Evolutionary conservation across 2,888 invertebrate genomes (phyloP).

Genomic region (Cerastis leucographa): DNA sequence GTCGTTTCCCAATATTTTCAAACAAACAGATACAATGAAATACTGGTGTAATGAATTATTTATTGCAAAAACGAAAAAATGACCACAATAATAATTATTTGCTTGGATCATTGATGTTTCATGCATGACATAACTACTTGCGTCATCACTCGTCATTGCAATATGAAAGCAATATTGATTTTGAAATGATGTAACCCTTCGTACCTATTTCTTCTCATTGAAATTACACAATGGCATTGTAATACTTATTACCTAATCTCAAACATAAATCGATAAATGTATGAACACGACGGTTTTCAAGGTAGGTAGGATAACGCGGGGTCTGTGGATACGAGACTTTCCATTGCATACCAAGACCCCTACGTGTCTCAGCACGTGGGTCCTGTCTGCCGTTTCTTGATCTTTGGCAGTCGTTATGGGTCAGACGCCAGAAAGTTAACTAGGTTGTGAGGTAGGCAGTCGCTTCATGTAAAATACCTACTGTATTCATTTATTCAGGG

Average conservation of each 20-base stretch:
- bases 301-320: neutral
- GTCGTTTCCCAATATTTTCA: too few species aligned
- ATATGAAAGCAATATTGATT: constrained; percentile 37
- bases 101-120: constrained; percentile 24
- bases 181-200: constrained; percentile 38
- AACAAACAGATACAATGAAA: too few species aligned
- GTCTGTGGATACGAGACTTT: neutral
- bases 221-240: constrained; percentile 9
- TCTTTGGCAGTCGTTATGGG: neutral
- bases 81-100: constrained; percentile 19
- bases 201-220: neutral
- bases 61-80: neutral
- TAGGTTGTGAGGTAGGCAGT: neutral
- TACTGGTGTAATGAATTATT: constrained; percentile 10
- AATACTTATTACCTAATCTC: neutral
- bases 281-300: neutral
- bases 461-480: too few species aligned
- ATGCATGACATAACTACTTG: constrained; percentile 33
- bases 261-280: neutral
- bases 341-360: neutral
- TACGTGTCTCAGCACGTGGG: neutral
- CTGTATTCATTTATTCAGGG: neutral
- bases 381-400: neutral
- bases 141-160: constrained; percentile 46
- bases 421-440: neutral